Conservation (phyloP, 2,797 vertebrate species). For the Varecia variegata region DNA sequence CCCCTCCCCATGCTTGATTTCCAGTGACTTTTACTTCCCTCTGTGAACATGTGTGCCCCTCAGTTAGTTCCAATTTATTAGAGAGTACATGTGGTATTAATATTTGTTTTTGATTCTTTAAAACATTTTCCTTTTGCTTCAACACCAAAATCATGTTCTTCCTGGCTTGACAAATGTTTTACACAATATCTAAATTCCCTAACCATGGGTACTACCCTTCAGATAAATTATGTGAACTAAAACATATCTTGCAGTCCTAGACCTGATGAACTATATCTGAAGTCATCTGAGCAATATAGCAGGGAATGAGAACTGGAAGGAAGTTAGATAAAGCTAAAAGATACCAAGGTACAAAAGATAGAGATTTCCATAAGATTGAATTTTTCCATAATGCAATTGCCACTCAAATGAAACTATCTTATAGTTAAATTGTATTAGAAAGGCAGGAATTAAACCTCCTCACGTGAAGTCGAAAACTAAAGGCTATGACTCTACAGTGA, state of each 20-base stretch:
- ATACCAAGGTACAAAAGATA: not conserved
- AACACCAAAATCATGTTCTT: slow-evolving; percentile 22
- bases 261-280: not conserved
- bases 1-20: not conserved
- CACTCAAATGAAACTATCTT: not conserved
- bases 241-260: not conserved
- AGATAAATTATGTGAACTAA: slow-evolving; percentile 9
- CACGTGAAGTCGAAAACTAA: not conserved
- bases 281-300: not conserved
- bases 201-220: not conserved
- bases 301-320: not conserved
- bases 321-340: slow-evolving; percentile 33
- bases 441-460: not conserved
- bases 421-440: not conserved
- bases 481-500: not conserved
- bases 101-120: not conserved
- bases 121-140: not conserved
- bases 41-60: not conserved
- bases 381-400: not conserved
- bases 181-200: not conserved
- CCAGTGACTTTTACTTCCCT: not conserved
- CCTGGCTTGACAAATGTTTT: not conserved
- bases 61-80: no score
- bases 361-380: not conserved
- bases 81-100: no score